Base-by-base conservation (phyloP, 2,113 vertebrate genomes). In the Scalopus aquaticus region DNA sequence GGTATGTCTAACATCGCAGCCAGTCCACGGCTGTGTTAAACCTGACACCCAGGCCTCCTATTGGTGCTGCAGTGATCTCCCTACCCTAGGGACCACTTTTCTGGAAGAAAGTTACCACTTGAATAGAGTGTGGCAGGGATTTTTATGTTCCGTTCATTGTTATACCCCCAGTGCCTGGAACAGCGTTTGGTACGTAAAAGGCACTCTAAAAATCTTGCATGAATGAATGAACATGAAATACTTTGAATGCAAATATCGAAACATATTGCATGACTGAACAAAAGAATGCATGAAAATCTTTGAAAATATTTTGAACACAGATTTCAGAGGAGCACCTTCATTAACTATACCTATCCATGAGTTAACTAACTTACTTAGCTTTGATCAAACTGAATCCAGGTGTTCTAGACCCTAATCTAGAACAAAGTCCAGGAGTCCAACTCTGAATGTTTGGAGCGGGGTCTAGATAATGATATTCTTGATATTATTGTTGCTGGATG, bases 341-440 rank as follows among this genome's bases (percentile, higher is more conserved):
- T 92, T 88, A 92, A 44, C 86, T 95, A 26, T 79, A 79, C 56
- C 86, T 95, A 26, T 79, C 74, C 56, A 88, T 91, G 65, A 83
- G 65, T 60, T 24, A 8, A 73, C 54, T 80, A 46, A 69, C 32
- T 78, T 56, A 54, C 81, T 92, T 51, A 87, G 42, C 77, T 69
- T 35, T 19, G 42, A 69, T 62, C 51, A 42, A 37, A 70, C 60
- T 28, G 70, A 80, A 60, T 32, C 42, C 37, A 54, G 51, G 67
- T 60, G 32, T 94, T 54, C 76, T 72, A 20, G 46, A 58, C 42
- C 32, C 44, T 0, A 9, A 7, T 72, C 26, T 20, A 72, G 6
- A 5, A 10, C 12, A 83, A 70, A 70, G 79, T 70, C n/a, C 69
- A 30, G n/a, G 26, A 80, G 26, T 46, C 22, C 58, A 46, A 1